A percentile compares a stretch with the other conserved stretches of the same genome.
phyloP scores from a whole-genome alignment of 2,888 invertebrate species.

The Onchidella celtica region DNA sequence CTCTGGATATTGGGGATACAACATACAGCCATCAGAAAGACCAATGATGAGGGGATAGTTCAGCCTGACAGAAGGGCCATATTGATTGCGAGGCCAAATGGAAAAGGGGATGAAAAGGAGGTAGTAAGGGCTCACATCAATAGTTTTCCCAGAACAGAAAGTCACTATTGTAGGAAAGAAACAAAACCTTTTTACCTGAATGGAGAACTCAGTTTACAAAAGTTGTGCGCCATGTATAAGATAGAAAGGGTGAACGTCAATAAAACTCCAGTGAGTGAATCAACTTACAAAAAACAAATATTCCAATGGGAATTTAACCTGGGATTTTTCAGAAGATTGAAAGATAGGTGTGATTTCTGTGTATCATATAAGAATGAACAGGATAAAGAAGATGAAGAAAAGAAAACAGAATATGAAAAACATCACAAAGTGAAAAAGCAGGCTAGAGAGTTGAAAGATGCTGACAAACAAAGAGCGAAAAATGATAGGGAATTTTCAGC shows the following conservation, averaged over 20 bases:
- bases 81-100: not conserved
- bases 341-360: not conserved
- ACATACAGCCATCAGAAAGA: not conserved
- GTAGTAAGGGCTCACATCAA: not conserved
- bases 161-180: not conserved
- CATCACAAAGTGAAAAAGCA: not conserved
- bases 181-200: not conserved
- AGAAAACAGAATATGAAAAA: not conserved
- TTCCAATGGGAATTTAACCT: not conserved
- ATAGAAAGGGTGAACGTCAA: not conserved
- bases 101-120: not conserved
- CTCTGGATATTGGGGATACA: not conserved
- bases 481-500: not conserved
- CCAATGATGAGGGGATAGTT: not conserved
- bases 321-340: not conserved
- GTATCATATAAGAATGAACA: not conserved
- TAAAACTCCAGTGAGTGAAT: not conserved
- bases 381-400: not conserved
- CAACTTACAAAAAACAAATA: not conserved
- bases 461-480: not conserved
- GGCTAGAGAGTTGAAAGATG: not conserved
- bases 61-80: not conserved
- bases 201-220: not conserved
- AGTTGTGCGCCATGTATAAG: not conserved
- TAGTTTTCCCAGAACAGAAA: not conserved